Base-by-base conservation (phyloP, 2,888 invertebrate genomes). In the Drosophila barbarae region DNA sequence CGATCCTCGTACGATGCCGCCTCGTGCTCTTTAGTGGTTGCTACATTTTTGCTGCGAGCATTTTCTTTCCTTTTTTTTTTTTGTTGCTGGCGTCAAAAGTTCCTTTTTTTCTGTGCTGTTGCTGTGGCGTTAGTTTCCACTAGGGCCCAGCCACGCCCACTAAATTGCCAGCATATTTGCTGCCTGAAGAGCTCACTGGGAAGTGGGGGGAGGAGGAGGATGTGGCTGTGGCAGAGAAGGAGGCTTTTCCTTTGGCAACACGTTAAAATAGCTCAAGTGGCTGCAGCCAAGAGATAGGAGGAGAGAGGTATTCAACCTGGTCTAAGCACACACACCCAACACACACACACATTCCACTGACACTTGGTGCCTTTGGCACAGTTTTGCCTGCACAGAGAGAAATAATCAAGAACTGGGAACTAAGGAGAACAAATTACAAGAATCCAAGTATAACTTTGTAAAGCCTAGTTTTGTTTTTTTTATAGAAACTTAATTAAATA, bases 81-180 rank as follows among this genome's bases (percentile, higher is more conserved):
- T 23, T 23, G 3, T 39, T 41, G 51, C 74, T 77, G 80, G 77
- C 80, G 75, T 79, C 77, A 75, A 80, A 69, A 58, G 69, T 77
- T 69, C 69, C 60, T 69, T 44, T 55, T 18, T 41, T 51, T 18
- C 18, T 34, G 10, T 8, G 13, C 28, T 7, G 15, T 18, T 41
- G 41, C 59, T 34, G 59, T 61, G 68, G 55, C 55, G 68, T 66
- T 69, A 59, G 50, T 54, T 59, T 28, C 69, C 54, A 69, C 76
- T 66, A 79, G 79, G 79, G 70, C 70, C 67, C 10, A 13, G 71
- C 38, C 75, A 72, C 79, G 79, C 79, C 82, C 71, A 68, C 73
- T 61, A 79, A 82, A 79, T 79, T 79, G 75, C 83, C 58, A 53
- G 64, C 82, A 82, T 79, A 76, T 59, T 82, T 71, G 69, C 69